Evolutionary conservation across 92 coral and sea anemone genomes (phyloP).

Genomic region (Heteractis magnifica): DNA sequence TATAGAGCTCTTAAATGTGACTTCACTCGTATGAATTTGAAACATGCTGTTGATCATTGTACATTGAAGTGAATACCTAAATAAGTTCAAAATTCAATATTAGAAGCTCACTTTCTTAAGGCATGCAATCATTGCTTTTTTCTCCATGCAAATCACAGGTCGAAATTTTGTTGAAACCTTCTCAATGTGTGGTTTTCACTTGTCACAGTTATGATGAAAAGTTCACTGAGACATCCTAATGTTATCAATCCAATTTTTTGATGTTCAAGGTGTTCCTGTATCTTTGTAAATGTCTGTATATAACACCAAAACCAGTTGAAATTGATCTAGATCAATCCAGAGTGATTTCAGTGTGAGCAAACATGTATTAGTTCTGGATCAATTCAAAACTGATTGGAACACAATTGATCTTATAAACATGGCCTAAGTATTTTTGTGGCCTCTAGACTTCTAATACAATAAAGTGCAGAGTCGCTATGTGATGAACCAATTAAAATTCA

Average conservation of each 20-base stretch:
- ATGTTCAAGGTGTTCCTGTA: background rate
- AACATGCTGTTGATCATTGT: slow-evolving; percentile 39
- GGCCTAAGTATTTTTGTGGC: no score
- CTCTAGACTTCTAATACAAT: no score
- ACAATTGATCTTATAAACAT: no score
- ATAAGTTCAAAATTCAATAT: slow-evolving; percentile 25
- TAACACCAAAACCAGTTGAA: no score
- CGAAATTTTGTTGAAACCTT: slow-evolving; percentile 20
- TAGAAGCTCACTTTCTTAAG: slow-evolving; percentile 49
- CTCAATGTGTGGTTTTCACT: slow-evolving; percentile 3
- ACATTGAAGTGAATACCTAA: slow-evolving; percentile 31
- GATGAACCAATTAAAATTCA: no score
- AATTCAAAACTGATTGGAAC: no score
- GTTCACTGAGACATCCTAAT: slow-evolving; percentile 4
- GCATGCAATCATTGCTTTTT: slow-evolving; percentile 18
- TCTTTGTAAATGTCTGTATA: background rate
- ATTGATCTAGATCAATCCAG: no score
- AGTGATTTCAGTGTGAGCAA: no score
- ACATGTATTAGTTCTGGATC: no score
- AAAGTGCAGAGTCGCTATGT: no score
- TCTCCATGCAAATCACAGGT: slow-evolving; percentile 23
- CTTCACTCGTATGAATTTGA: slow-evolving; percentile 16
- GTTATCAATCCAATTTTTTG: background rate
- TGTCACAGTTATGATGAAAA: slow-evolving; percentile 15
- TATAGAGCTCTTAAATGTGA: background rate